Base-by-base conservation (phyloP, 1,140 invertebrate genomes). In the Thaumetopoea pityocampa region DNA sequence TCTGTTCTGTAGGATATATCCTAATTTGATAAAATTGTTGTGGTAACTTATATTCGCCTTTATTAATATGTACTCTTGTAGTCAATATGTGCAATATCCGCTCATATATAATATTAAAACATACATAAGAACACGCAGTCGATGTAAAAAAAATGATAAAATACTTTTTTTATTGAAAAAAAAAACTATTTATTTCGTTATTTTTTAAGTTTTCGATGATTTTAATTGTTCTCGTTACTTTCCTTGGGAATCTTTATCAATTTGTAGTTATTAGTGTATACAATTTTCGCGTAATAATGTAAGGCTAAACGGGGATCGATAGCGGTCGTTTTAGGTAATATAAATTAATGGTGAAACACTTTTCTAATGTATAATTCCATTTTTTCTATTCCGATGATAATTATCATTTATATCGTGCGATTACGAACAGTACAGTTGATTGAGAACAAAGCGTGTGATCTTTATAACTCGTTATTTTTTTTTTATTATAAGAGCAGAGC, bases 151-250 rank as follows among this genome's bases (percentile, higher is more conserved):
- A 38, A 41, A 30, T 40, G 19, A 41, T 20, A 40, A 41, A 41
- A 41, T 41, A 41, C 30, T 41, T 51, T 52, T 51, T 59, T 55
- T 44, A 47, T 37, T 38, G 41, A 46, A 45, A 52, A 37, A 60
- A 41, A 65, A 51, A 51, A 42, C 53, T 80, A 80, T 82, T 82
- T 82, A 80, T 80, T 82, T 82, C 65, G 73, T 80, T 82, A 73
- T 66, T 71, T 65, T 82, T 81, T 76, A 81, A 78, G 73, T 81
- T 81, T 78, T 71, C 63, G 57, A 78, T 77, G 70, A 79, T 79
- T 77, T 79, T 82, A 66, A 82, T 78, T 79, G 73, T 83, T 83
- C 76, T 77, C 65, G 79, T 83, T 83, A 69, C 64, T 83, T 83
- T 80, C 57, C 71, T 76, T 82, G 76, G 69, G 73, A 72, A 77